Evolutionary conservation across 2,888 invertebrate genomes (phyloP), one percentile per base, ranked within the genome.

Genomic region (Hyles lineata): DNA sequence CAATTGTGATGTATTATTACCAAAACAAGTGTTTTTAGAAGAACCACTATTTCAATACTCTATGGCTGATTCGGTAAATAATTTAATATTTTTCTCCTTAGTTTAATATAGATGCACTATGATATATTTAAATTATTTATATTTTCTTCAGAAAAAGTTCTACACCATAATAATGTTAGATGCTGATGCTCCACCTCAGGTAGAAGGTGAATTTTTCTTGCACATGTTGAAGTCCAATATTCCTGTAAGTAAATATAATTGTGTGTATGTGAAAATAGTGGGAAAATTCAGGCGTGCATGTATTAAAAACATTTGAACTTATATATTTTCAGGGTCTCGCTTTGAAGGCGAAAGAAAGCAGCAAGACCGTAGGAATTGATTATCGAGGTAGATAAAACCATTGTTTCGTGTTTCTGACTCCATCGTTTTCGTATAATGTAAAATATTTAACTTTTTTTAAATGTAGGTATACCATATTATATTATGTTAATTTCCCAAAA

Each of bases 171-270:
- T 95, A n/a, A 84, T 95, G 85, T 85, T 94, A 0, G 95, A 95
- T 76, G 93, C 95, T 8, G 95, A 95, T 77, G 95, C 94, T 15
- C 89, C 94, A 0, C 92, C 93, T 19, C 91, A 92, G 79, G 74
- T 86, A 6, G 91, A 92, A 4, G 94, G 94, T 35, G 90, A 93
- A 79, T 95, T 94, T 82, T 95, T 87, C 78, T 81, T 95, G 73
- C 95, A 95, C 77, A 91, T 95, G 92, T 79, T 95, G 67, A 94
- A 94, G 76, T 91, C 93, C 5, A 95, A 95, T 79, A 89, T 95
- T 76, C 92, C 93, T 50, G 95, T 95, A 84, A 91, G 94, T 89
- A 77, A 52, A 6, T 19, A 29, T 21, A 6, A 25, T 29, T 35
- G 3, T 23, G 43, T 11, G 21, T 61, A 60, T n/a, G n/a, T n/a